These are phyloP conservation scores for Fukomys damarensis DNA, from an alignment of 2,113 vertebrate genomes.

Conservation along the genomic window DNA sequence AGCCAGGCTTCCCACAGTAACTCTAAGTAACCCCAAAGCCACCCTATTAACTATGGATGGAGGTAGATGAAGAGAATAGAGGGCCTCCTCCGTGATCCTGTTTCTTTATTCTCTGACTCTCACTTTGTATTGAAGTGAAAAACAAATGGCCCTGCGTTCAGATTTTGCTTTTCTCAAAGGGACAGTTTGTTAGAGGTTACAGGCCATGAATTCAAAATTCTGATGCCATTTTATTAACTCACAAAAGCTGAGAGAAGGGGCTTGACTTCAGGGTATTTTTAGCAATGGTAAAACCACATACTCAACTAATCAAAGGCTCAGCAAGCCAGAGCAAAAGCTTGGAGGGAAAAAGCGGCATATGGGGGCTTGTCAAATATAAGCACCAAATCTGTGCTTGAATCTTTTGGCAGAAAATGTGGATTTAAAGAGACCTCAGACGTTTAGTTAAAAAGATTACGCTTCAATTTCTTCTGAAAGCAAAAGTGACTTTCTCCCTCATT, in stretches of 20 bases:
- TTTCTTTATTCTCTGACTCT: not conserved
- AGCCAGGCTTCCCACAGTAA: not conserved
- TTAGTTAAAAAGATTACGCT: slow-evolving; percentile 54
- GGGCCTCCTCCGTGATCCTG: not conserved
- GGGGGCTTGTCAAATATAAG: slow-evolving; percentile 77
- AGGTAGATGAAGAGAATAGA: not conserved
- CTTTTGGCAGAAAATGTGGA: slow-evolving; percentile 70
- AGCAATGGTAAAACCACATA: slow-evolving; percentile 58
- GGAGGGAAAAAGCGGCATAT: slow-evolving; percentile 72
- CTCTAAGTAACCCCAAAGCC: not conserved
- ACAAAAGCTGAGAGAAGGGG: not conserved
- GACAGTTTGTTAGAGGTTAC: not conserved
- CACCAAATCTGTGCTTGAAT: slow-evolving; percentile 71
- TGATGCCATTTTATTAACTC: not conserved
- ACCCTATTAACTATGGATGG: not conserved
- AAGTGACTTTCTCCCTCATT: not conserved
- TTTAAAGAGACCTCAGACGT: slow-evolving; percentile 70
- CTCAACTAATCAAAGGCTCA: slow-evolving; percentile 61
- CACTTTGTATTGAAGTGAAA: slow-evolving; percentile 10
- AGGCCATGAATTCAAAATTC: not conserved
- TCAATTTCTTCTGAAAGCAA: slow-evolving; percentile 31
- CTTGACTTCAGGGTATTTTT: slow-evolving; percentile 69
- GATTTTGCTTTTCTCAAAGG: not conserved
- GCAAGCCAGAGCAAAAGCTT: slow-evolving; percentile 61
- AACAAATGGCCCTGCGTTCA: not conserved